Evolutionary conservation across 2,888 invertebrate species (phyloP).

Genomic region (Fissipunctia ypsillon): DNA sequence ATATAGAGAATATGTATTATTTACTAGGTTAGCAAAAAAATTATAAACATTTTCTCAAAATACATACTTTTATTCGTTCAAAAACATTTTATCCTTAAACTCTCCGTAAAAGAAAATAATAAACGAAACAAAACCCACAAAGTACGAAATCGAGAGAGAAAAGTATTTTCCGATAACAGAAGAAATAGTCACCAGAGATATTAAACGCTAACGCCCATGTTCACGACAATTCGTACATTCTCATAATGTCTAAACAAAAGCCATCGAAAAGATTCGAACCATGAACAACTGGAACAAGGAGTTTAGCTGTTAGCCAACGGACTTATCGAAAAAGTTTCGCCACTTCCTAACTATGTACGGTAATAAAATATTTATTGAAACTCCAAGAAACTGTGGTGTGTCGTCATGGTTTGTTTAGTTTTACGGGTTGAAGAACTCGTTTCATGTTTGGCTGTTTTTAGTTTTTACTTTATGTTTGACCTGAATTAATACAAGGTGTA

Average conservation of each 20-base stretch:
- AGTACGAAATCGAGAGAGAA: constrained; percentile 61
- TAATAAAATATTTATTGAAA: constrained; percentile 65
- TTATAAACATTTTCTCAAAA: not conserved
- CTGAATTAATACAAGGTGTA: too few species aligned
- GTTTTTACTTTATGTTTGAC: not conserved
- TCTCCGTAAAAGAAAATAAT: constrained; percentile 30
- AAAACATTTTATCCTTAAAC: not conserved
- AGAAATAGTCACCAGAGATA: constrained; percentile 72
- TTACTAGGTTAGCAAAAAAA: not conserved
- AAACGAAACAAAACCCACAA: constrained; percentile 56
- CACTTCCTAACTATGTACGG: constrained; percentile 58
- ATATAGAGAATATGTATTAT: not conserved
- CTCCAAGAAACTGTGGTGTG: constrained; percentile 45
- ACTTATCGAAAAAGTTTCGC: constrained; percentile 82
- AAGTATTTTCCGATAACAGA: constrained; percentile 77
- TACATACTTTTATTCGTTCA: not conserved
- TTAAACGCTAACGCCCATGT: constrained; percentile 77
- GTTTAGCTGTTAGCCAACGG: constrained; percentile 76
- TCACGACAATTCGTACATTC: constrained; percentile 81
- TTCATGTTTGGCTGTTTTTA: not conserved
- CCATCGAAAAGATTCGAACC: constrained; percentile 75
- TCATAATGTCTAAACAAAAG: constrained; percentile 85
- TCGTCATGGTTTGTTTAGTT: constrained; percentile 44
- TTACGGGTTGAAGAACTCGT: constrained; percentile 13
- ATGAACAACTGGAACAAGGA: constrained; percentile 73